phyloP scores from a whole-genome alignment of 37 sponge, comb jelly and placozoan genomes.

The Chondrosia reniformis region DNA sequence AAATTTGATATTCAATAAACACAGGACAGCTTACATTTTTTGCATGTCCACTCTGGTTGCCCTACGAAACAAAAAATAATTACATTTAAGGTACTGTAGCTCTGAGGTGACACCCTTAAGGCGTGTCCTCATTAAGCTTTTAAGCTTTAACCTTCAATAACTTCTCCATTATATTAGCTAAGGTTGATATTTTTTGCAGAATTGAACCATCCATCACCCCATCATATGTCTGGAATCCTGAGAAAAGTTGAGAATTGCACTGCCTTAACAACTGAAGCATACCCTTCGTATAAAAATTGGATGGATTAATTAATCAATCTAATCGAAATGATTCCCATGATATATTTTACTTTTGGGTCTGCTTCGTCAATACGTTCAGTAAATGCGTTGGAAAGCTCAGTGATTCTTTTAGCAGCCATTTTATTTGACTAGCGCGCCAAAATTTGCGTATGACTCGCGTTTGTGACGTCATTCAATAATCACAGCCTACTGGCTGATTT shows the following conservation, averaged over 20 bases:
- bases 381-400: constrained; percentile 55
- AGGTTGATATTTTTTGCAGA: constrained; percentile 17
- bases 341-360: constrained; percentile 25
- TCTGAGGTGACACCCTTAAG: no score
- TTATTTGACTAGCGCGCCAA: no score
- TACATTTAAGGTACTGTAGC: no score
- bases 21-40: no score
- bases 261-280: constrained; percentile 44
- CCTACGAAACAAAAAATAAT: no score
- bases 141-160: constrained; percentile 27
- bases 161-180: constrained; percentile 11
- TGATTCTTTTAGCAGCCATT: constrained; percentile 14
- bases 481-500: no score
- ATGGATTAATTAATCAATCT: no score
- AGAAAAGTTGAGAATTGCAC: constrained; percentile 63
- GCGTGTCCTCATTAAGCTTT: no score
- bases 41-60: no score
- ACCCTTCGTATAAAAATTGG: constrained; percentile 33
- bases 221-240: constrained; percentile 44
- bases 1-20: no score
- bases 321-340: background rate
- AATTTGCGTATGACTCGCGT: no score
- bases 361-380: constrained; percentile 44
- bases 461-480: no score
- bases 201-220: constrained; percentile 21